phyloP scores from a whole-genome alignment of 2,113 vertebrate species.

The Arizona elegans region DNA sequence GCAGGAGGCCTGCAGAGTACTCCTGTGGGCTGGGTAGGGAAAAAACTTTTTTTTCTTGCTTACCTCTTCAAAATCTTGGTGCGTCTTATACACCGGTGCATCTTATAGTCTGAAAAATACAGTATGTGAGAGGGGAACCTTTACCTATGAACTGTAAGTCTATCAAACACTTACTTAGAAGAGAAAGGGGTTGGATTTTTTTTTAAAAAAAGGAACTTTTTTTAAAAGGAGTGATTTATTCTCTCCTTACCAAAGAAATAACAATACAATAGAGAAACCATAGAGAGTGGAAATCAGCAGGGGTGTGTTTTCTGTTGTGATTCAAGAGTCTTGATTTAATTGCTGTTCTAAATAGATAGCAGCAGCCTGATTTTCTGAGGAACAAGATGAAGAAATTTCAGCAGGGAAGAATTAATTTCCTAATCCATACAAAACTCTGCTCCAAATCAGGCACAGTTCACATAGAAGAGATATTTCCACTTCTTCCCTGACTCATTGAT shows the following conservation, averaged over 20 bases:
- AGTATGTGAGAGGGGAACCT: too few relatives aligned
- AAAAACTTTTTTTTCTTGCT: too few relatives aligned
- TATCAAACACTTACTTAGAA: not conserved
- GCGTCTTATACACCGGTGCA: too few relatives aligned
- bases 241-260: slow-evolving; percentile 54
- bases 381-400: slow-evolving; percentile 43
- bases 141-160: not conserved
- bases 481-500: slow-evolving; percentile 54
- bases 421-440: slow-evolving; percentile 48
- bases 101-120: too few relatives aligned
- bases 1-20: too few relatives aligned
- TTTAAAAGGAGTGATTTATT: slow-evolving; percentile 1
- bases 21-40: too few relatives aligned
- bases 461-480: slow-evolving; percentile 54
- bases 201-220: slow-evolving; percentile 34
- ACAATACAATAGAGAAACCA: slow-evolving; percentile 58
- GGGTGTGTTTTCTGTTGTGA: slow-evolving; percentile 53
- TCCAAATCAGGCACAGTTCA: slow-evolving; percentile 57
- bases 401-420: slow-evolving; percentile 50
- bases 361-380: slow-evolving; percentile 58
- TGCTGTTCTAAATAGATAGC: slow-evolving; percentile 55
- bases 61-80: too few relatives aligned
- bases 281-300: slow-evolving; percentile 62
- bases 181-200: slow-evolving; percentile 29
- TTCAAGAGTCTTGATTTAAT: slow-evolving; percentile 51